Evolutionary conservation across 92 coral and sea anemone species (phyloP), one percentile per base, ranked within the genome.

Genomic region (Phenganax stokvisi): DNA sequence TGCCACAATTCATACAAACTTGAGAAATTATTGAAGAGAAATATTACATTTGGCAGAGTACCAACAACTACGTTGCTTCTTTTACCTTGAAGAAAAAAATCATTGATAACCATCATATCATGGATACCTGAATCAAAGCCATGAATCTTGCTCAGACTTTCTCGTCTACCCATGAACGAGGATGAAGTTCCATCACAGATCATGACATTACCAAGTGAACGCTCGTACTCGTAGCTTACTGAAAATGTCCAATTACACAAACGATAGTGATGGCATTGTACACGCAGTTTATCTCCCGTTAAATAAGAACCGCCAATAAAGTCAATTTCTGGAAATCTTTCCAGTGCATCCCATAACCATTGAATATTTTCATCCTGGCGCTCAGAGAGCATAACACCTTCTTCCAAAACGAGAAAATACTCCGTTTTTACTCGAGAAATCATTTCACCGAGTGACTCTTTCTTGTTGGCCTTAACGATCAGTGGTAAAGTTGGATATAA

Each of bases 161-260:
- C 60, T 12, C 77, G 66, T 81, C 86, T 86, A 0, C 91, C 88
- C 86, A 85, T 81, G 57, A 85, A 85, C 57, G 88, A 85, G 30
- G 89, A 29, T 6, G 86, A 82, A 37, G 83, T 85, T 28, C 74
- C 79, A 17, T 88, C 91, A 78, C 91, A 88, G 12, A 88, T 77
- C 91, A 88, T 88, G 54, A 88, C 55, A 51, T 88, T 87, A 9
- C 84, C 86, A 28, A 88, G 58, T 8, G 90, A 85, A 9, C 82
- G 81, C 12, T 80, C 44, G 77, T 84, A 88, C 75, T 88, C 90
- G 74, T 88, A 88, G 10, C 81, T 74, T 60, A 65, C 83, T 54
- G 91, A 85, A 54, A 81, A 66, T 0, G 89, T 88, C 91, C 91
- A 88, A 63, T 85, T 85, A 30, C 91, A 88, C 68, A 85, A 56